A percentile compares a stretch with the other conserved stretches of the same genome.
Conservation (phyloP, 2,113 vertebrate species). For the Hydropotes inermis region DNA sequence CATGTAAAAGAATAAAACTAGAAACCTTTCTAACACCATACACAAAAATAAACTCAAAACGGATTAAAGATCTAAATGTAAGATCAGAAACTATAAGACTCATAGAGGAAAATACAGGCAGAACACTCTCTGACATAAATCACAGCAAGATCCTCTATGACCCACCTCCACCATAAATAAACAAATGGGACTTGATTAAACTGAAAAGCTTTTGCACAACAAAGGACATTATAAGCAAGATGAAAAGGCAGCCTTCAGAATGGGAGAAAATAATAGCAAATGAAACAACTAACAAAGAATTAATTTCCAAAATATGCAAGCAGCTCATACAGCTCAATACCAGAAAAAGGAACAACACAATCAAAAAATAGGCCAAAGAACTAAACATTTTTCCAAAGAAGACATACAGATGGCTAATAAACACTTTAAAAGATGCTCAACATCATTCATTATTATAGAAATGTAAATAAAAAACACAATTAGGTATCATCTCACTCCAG, state of each 20-base stretch:
- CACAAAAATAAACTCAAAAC: not conserved
- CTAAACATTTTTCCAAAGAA: not conserved
- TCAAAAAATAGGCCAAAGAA: not conserved
- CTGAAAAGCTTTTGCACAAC: not conserved
- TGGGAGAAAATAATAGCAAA: not conserved
- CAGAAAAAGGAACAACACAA: not conserved
- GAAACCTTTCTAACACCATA: not conserved
- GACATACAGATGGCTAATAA: not conserved
- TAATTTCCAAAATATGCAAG: not conserved
- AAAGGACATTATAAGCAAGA: not conserved
- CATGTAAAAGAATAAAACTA: not conserved
- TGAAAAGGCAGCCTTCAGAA: not conserved
- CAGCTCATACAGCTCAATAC: not conserved
- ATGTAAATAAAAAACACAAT: not conserved
- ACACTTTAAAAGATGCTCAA: not conserved
- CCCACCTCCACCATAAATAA: not conserved
- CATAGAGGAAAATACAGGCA: not conserved
- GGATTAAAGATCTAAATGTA: not conserved
- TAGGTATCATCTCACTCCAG: not conserved
- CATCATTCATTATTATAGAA: not conserved
- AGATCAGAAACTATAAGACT: not conserved
- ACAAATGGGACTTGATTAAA: not conserved
- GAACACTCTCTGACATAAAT: not conserved
- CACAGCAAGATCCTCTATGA: not conserved
- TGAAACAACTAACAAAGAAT: not conserved